phyloP scores from a whole-genome alignment of 2,888 invertebrate species.

The Scaeva pyrastri region DNA sequence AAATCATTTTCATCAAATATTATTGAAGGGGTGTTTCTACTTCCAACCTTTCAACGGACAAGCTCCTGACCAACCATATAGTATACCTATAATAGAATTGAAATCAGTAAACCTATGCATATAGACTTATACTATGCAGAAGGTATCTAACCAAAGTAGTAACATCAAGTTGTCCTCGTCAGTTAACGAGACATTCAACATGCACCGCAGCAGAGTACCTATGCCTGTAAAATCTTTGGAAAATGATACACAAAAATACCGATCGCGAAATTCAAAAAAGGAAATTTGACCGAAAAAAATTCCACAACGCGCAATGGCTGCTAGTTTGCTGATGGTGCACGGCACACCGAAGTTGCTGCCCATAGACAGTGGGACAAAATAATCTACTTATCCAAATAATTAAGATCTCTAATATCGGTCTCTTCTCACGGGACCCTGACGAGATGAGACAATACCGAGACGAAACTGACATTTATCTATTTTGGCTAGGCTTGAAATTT shows the following conservation, averaged over 20 bases:
- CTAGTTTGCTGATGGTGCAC: neutral
- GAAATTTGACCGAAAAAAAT: constrained; percentile 74
- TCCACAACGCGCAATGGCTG: constrained; percentile 58
- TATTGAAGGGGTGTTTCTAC: no score
- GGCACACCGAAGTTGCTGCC: neutral
- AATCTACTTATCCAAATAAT: no score
- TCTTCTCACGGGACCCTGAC: no score
- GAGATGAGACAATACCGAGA: no score
- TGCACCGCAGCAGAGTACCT: constrained; percentile 36
- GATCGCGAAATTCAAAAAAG: constrained; percentile 66
- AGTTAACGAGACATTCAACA: constrained; percentile 63
- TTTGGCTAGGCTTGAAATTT: no score
- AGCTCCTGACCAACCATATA: no score
- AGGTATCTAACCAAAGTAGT: constrained; percentile 8
- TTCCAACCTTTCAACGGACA: no score
- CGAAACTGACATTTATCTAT: no score
- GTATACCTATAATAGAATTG: no score
- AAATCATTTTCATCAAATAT: no score
- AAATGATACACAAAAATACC: constrained; percentile 45
- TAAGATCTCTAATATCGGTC: no score
- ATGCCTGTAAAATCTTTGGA: neutral
- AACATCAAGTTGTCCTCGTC: constrained; percentile 59
- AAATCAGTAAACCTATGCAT: no score
- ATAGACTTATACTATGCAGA: neutral
- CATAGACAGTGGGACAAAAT: neutral